Evolutionary conservation across 2,888 invertebrate genomes (phyloP), one percentile per base, ranked within the genome.

Genomic region (Brenthis daphne): DNA sequence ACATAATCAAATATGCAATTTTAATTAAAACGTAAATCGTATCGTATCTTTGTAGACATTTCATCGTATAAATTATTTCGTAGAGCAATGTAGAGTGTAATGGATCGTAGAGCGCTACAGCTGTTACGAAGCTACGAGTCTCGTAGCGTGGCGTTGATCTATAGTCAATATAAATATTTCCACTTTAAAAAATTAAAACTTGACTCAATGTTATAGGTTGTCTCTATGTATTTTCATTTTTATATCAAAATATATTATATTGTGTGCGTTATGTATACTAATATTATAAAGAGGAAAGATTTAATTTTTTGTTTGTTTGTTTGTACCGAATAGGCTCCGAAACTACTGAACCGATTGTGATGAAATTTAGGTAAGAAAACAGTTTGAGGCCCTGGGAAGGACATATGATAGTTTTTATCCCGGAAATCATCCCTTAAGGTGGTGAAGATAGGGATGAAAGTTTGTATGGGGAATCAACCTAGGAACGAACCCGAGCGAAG

Each of bases 121-220:
- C 60, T 60, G 60, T 60, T 60, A 43, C 37, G 50, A 50, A 29
- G 60, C 60, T 60, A 60, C 60, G 60, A 43, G 37, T 43, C 37
- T 60, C 60, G 60, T 60, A 60, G 60, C 60, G 29, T 60, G 60
- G 60, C 60, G 60, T 60, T 60, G 60, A 60, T 50, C 60, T 60
- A 60, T 60, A 60, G 60, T 60, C 60, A 60, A 60, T 60, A 60
- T 60, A 60, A 60, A 60, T 60, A 60, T 60, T 60, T 60, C 60
- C 50, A 60, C 33, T 60, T 60, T 50, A 50, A 60, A 60, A 60
- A 60, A 50, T 50, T 60, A 16, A 50, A 60, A n/a, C 16, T 60
- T 60, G 29, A 50, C 48, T n/a, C 58, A 50, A 50, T 24, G 8
- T n/a, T n/a, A n/a, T 56, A 14, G 8, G n/a, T 50, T 16, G 48